Percentiles rank a stretch among this genome's conserved stretches.
Evolutionary conservation across 2,113 vertebrate genomes (phyloP).

Genomic region (Urocitellus parryii): DNA sequence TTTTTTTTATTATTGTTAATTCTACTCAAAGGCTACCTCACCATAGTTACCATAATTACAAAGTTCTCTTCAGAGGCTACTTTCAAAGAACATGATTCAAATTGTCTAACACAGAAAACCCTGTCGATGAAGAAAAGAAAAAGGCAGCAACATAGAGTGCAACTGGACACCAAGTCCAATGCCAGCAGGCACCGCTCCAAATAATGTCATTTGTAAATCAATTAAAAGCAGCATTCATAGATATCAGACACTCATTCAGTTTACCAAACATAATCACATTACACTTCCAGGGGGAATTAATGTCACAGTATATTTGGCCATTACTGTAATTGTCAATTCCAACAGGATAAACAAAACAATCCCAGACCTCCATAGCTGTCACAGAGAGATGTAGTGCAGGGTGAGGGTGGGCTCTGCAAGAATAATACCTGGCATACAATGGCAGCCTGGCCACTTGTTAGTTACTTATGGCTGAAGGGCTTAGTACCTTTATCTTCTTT

Average conservation of each 20-base stretch:
- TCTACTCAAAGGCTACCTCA: background rate
- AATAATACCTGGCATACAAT: fast-evolving
- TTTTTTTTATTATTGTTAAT: background rate
- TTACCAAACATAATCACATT: slow-evolving; percentile 64
- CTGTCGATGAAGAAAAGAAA: background rate
- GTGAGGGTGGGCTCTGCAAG: background rate
- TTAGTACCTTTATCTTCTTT: background rate
- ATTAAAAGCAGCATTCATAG: slow-evolving; percentile 61
- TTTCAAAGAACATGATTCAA: slow-evolving; percentile 10
- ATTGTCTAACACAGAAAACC: background rate
- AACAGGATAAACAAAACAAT: slow-evolving; percentile 51
- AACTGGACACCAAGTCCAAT: background rate
- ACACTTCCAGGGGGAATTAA: slow-evolving; percentile 68
- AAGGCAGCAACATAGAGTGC: background rate
- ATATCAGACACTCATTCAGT: background rate
- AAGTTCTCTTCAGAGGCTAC: background rate
- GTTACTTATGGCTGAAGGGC: background rate
- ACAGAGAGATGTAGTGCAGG: background rate
- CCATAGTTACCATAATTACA: background rate
- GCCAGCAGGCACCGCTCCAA: background rate
- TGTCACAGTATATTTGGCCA: slow-evolving; percentile 67
- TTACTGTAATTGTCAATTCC: slow-evolving; percentile 1
- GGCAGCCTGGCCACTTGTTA: too few relatives aligned
- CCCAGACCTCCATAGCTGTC: background rate
- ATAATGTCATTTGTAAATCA: slow-evolving; percentile 45